Conservation (phyloP, 2,888 invertebrate species). For the Exephanes ischioxanthus region DNA sequence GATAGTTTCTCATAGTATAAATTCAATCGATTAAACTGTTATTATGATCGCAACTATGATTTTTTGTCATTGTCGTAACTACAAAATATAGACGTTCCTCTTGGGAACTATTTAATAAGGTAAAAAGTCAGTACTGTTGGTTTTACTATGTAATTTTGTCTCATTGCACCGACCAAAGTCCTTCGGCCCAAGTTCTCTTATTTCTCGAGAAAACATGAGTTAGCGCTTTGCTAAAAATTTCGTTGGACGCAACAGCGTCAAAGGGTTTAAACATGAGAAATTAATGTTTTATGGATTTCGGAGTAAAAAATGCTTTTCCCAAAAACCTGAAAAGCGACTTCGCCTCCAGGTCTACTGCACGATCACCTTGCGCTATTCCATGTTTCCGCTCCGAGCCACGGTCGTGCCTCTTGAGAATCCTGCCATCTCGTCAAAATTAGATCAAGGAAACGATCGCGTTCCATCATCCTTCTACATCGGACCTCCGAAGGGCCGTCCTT, state of each 20-base stretch:
- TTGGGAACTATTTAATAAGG: too few species aligned
- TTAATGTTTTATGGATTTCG: neutral
- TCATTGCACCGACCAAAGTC: too few species aligned
- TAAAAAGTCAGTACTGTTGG: too few species aligned
- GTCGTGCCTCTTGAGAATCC: neutral
- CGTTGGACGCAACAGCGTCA: neutral
- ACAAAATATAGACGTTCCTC: too few species aligned
- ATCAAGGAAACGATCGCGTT: conserved; percentile 33
- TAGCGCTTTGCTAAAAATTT: too few species aligned
- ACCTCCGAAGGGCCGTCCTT: neutral
- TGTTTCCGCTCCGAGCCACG: neutral
- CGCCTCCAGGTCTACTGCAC: neutral
- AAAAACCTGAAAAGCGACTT: neutral
- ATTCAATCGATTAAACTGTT: too few species aligned
- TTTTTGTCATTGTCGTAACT: too few species aligned
- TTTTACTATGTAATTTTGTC: too few species aligned
- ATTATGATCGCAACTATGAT: too few species aligned
- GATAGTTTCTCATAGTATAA: too few species aligned
- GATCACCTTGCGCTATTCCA: neutral
- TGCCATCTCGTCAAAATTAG: conserved; percentile 6
- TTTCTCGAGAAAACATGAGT: too few species aligned
- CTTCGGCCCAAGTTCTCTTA: too few species aligned
- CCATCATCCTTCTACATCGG: neutral
- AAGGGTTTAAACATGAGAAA: neutral
- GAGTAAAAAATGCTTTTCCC: neutral